Conservation (phyloP, 2,797 vertebrate species). For the Galago senegalensis region DNA sequence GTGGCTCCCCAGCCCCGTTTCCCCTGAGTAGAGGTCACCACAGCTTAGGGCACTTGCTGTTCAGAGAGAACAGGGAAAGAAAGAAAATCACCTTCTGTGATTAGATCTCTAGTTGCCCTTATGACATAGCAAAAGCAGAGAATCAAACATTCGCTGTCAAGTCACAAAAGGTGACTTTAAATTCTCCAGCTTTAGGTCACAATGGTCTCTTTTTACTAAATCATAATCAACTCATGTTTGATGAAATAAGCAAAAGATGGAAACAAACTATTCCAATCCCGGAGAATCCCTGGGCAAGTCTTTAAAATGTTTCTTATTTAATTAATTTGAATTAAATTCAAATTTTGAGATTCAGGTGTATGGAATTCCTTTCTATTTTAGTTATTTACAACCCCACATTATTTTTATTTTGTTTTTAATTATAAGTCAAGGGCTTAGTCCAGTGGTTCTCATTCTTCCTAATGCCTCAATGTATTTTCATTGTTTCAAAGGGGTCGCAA, state of each 20-base stretch:
- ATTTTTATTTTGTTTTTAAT: no score
- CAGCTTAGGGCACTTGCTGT: background rate
- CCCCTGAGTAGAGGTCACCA: background rate
- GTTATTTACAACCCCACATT: no score
- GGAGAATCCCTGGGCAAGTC: background rate
- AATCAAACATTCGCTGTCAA: slow-evolving; percentile 1
- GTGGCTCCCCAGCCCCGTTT: background rate
- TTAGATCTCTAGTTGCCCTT: slow-evolving; percentile 15
- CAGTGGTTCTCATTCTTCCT: no score
- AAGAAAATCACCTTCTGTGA: slow-evolving; percentile 48
- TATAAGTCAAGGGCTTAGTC: background rate
- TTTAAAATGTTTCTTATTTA: background rate
- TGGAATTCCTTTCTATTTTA: background rate
- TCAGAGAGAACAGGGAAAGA: background rate
- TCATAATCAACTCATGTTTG: slow-evolving; percentile 2
- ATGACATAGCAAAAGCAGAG: background rate
- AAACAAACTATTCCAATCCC: background rate
- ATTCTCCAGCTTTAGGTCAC: background rate
- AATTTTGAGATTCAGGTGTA: slow-evolving; percentile 32
- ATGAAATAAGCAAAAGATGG: slow-evolving; percentile 21
- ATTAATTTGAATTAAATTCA: background rate
- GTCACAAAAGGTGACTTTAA: slow-evolving; percentile 31
- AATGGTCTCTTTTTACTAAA: slow-evolving; percentile 11
- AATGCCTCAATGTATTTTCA: no score
- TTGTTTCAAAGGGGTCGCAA: no score